Conservation (phyloP, 2,888 invertebrate genomes). For the Microplitis deprimator region DNA sequence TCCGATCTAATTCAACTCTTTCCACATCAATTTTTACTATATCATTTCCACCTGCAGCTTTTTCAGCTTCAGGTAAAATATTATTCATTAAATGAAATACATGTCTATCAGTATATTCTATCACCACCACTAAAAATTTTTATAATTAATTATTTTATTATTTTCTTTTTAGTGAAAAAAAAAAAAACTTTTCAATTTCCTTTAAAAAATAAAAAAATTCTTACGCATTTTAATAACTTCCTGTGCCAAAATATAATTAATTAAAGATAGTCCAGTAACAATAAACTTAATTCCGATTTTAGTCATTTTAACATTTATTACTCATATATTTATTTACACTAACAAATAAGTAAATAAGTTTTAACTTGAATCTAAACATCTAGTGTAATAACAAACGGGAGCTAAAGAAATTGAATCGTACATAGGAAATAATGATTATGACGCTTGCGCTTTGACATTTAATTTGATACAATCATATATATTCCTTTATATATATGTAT, state of each 20-base stretch:
- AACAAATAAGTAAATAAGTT: not conserved
- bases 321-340: not conserved
- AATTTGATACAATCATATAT: not conserved
- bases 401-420: not conserved
- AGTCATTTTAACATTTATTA: not conserved
- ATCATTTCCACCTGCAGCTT: constrained; percentile 52
- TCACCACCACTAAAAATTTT: constrained; percentile 59
- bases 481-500: too few species aligned
- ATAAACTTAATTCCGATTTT: not conserved
- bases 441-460: not conserved
- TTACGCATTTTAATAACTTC: constrained; percentile 45
- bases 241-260: constrained; percentile 36
- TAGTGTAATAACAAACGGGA: not conserved
- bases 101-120: constrained; percentile 60
- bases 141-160: not conserved
- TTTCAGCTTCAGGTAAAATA: constrained; percentile 58
- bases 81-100: constrained; percentile 57
- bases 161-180: too few species aligned
- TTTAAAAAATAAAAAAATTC: not conserved
- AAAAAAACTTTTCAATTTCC: too few species aligned
- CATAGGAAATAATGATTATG: not conserved
- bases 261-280: constrained; percentile 6
- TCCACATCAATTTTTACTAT: constrained; percentile 58
- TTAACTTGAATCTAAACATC: not conserved
- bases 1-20: constrained; percentile 61